phyloP scores from a whole-genome alignment of 2,888 invertebrate genomes.

The Palloptera scutellata region DNA sequence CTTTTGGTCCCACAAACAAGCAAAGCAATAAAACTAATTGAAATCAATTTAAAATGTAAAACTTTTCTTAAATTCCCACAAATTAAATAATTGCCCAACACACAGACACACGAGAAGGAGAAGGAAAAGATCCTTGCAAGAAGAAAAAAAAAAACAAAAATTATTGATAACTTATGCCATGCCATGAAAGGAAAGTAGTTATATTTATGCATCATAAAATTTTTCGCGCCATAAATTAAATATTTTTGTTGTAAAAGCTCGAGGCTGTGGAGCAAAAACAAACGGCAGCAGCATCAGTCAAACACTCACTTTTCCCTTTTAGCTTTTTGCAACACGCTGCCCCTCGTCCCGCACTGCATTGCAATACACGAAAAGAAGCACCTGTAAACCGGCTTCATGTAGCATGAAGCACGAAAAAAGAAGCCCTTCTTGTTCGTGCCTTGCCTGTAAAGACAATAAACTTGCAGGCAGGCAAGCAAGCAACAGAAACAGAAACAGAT shows the following conservation, averaged over 20 bases:
- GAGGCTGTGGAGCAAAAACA: conserved; percentile 45
- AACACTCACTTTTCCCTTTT: conserved; percentile 21
- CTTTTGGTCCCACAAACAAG: too few species aligned
- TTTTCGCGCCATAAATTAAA: too few species aligned
- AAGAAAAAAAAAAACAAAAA: too few species aligned
- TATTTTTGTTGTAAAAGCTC: conserved; percentile 30
- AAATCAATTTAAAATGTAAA: too few species aligned
- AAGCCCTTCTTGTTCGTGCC: conserved; percentile 6
- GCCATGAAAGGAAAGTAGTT: too few species aligned
- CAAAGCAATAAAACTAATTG: too few species aligned
- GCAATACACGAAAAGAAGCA: conserved; percentile 25
- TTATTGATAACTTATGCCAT: too few species aligned
- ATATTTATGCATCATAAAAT: too few species aligned
- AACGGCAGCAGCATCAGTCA: conserved; percentile 39
- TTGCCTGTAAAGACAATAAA: not conserved
- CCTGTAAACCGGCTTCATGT: conserved; percentile 33
- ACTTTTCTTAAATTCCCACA: too few species aligned
- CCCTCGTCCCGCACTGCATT: not conserved
- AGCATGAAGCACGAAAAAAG: not conserved
- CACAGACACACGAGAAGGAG: too few species aligned
- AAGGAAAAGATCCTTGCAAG: too few species aligned
- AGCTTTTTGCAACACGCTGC: conserved; percentile 2
- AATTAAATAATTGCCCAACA: too few species aligned
- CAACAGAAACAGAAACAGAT: conserved; percentile 50
- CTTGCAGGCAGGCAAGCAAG: conserved; percentile 4